Conservation (phyloP, 2,113 vertebrate genomes). For the Esox niger region DNA sequence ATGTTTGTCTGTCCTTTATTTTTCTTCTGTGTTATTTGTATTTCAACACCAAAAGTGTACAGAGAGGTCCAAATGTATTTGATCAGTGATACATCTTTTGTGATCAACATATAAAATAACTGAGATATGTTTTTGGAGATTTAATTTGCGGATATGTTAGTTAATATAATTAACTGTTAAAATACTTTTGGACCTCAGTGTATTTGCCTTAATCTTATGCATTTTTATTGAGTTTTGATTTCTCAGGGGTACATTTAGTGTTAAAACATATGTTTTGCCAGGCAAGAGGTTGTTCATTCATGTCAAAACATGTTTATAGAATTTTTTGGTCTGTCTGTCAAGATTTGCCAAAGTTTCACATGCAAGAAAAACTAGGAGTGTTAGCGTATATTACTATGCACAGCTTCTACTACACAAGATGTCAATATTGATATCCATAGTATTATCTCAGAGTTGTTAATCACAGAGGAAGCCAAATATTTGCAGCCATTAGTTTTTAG, state of each 20-base stretch:
- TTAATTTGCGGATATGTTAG: too few species aligned
- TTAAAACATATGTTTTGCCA: background rate
- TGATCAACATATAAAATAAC: too few species aligned
- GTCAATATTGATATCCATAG: too few species aligned
- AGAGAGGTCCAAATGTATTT: too few species aligned
- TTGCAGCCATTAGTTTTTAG: background rate
- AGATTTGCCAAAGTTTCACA: too few species aligned
- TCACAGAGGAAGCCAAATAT: background rate
- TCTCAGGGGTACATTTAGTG: background rate
- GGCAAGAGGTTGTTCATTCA: background rate
- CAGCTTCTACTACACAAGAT: background rate
- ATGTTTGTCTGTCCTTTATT: background rate
- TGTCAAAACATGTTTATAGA: background rate
- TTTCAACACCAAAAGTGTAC: too few species aligned
- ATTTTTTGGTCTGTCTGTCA: background rate
- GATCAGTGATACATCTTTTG: too few species aligned
- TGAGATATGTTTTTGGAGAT: too few species aligned
- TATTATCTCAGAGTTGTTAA: too few species aligned
- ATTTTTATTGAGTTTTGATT: conserved; percentile 8
- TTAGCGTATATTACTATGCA: background rate
- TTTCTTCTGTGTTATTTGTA: background rate
- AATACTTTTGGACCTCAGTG: too few species aligned
- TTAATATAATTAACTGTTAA: too few species aligned
- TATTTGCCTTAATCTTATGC: conserved; percentile 50
- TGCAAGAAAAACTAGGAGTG: too few species aligned